phyloP scores from a whole-genome alignment of 1,140 invertebrate species.

The Euglossa dilemma region DNA sequence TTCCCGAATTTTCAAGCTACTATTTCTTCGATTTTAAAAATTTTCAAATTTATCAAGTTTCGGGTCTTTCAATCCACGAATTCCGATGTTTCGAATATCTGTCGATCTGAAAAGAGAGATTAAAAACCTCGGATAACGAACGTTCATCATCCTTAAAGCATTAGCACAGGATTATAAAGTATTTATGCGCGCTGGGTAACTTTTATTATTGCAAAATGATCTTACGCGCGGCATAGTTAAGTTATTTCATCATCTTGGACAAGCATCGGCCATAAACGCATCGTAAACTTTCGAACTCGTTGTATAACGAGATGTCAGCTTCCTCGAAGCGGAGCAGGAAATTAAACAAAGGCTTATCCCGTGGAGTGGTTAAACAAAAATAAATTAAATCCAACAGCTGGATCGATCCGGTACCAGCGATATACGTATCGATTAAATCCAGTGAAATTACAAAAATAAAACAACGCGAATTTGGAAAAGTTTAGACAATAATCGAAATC shows the following conservation, averaged over 20 bases:
- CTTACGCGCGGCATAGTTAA: background rate
- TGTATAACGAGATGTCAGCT: background rate
- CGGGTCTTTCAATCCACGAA: no score
- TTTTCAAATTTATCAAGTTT: no score
- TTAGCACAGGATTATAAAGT: background rate
- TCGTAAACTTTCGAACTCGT: slow-evolving; percentile 18
- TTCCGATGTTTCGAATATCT: no score
- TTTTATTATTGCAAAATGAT: slow-evolving; percentile 2
- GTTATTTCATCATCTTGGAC: background rate
- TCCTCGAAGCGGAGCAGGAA: background rate
- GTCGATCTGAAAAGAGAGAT: no score
- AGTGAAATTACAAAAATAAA: background rate
- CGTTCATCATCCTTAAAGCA: background rate
- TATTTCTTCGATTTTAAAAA: no score
- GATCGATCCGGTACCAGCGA: background rate
- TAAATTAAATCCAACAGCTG: background rate
- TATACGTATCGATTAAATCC: background rate
- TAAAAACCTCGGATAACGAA: background rate
- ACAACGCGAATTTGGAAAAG: no score
- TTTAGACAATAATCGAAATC: no score
- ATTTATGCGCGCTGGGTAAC: background rate
- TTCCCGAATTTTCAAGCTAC: no score
- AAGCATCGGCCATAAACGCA: background rate
- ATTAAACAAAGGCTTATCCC: background rate
- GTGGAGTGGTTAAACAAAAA: background rate